A percentile compares a stretch with the other conserved stretches of the same genome.
Conservation (phyloP, 2,113 vertebrate genomes). For the Arvicanthis niloticus region DNA sequence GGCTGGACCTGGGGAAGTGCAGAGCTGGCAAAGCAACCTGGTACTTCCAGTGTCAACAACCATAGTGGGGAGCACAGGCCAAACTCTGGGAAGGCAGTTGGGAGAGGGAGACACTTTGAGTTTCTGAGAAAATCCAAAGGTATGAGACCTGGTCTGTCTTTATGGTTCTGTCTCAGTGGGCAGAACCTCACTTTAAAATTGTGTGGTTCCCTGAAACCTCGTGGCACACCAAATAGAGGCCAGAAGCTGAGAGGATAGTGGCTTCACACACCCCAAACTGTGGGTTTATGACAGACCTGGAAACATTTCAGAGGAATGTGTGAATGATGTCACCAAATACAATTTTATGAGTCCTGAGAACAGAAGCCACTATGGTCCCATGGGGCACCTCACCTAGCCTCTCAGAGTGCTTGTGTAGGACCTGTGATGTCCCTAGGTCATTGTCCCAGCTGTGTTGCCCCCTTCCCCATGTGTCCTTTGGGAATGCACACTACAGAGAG, state of each 20-base stretch:
- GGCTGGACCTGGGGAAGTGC: neutral
- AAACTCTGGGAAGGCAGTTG: constrained; percentile 50
- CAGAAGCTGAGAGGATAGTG: neutral
- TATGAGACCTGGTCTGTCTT: constrained; percentile 79
- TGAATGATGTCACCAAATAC: neutral
- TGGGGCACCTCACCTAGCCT: rapidly evolving
- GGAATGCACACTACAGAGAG: neutral
- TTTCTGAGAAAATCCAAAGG: constrained; percentile 56
- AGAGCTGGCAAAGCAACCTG: rapidly evolving
- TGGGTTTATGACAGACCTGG: neutral
- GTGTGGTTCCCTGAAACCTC: constrained; percentile 74
- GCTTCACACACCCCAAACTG: rapidly evolving
- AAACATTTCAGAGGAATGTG: neutral
- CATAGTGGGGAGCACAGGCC: constrained; percentile 12
- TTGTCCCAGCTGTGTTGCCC: neutral
- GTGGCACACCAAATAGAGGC: constrained; percentile 48
- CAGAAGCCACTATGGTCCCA: rapidly evolving
- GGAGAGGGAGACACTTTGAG: constrained; percentile 51
- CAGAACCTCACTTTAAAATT: constrained; percentile 56
- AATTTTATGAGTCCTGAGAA: neutral
- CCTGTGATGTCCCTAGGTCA: rapidly evolving
- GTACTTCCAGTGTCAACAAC: neutral
- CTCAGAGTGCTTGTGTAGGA: neutral
- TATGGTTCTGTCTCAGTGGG: constrained; percentile 75
- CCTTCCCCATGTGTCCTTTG: rapidly evolving